A percentile compares a stretch with the other conserved stretches of the same genome.
Evolutionary conservation across 2,888 invertebrate genomes (phyloP).

Genomic region (Orthonevra nobilis): DNA sequence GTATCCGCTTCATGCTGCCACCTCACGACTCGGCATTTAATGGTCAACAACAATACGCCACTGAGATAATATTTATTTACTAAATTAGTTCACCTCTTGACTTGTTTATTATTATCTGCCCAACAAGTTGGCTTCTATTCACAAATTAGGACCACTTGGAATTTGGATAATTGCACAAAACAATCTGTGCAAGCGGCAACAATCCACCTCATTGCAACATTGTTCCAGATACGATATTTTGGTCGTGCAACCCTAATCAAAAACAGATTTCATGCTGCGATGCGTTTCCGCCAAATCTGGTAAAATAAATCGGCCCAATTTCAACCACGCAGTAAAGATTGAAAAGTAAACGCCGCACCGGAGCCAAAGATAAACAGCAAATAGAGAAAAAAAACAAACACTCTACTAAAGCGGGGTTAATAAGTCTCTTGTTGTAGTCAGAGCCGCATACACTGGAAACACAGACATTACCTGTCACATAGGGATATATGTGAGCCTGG

Average conservation of each 20-base stretch:
- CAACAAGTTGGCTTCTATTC: constrained; percentile 60
- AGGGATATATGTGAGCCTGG: constrained; percentile 68
- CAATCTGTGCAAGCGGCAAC: constrained; percentile 24
- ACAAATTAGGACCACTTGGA: constrained; percentile 68
- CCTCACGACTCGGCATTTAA: constrained; percentile 32
- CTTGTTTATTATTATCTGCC: constrained; percentile 66
- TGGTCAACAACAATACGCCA: constrained; percentile 30
- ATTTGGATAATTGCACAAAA: constrained; percentile 62
- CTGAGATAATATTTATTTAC: constrained; percentile 46
- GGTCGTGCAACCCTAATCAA: constrained; percentile 45
- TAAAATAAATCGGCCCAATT: constrained; percentile 17
- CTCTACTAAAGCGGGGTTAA: constrained; percentile 40
- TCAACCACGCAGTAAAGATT: constrained; percentile 52
- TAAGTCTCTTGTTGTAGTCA: constrained; percentile 61
- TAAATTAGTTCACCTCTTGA: constrained; percentile 66
- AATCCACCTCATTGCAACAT: constrained; percentile 32
- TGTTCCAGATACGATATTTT: not conserved
- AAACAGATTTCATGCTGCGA: constrained; percentile 63
- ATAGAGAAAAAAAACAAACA: no score
- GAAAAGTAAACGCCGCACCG: constrained; percentile 57
- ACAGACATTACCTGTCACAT: constrained; percentile 70
- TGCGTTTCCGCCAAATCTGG: constrained; percentile 49
- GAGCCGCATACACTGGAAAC: constrained; percentile 53
- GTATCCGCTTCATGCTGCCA: not conserved
- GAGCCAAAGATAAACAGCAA: no score